Evolutionary conservation across 2,888 invertebrate genomes (phyloP).

Genomic region (Chaitophorus viminalis): DNA sequence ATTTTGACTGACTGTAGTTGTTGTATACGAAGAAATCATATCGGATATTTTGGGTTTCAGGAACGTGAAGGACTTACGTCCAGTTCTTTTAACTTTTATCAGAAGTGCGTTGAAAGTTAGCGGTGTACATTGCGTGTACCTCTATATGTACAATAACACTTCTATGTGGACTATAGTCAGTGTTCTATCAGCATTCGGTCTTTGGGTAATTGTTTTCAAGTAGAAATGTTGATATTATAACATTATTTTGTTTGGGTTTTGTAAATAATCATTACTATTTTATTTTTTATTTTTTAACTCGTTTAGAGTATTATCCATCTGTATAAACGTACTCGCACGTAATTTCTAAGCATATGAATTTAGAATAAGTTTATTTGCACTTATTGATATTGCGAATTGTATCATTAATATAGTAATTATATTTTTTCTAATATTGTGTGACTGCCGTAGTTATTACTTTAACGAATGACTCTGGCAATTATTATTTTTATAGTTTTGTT

Average conservation of each 20-base stretch:
- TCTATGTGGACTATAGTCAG: background rate
- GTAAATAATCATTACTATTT: constrained; percentile 55
- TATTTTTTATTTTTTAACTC: background rate
- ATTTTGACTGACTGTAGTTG: background rate
- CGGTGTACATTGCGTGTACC: background rate
- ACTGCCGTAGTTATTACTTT: constrained; percentile 3
- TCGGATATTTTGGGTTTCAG: constrained; percentile 43
- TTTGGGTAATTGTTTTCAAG: constrained; percentile 14
- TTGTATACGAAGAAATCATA: background rate
- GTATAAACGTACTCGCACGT: background rate
- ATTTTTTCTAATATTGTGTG: background rate
- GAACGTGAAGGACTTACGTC: constrained; percentile 23
- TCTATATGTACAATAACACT: too few species aligned
- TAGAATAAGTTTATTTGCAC: too few species aligned
- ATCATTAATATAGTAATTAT: constrained; percentile 4
- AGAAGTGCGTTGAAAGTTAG: constrained; percentile 45
- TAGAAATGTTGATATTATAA: constrained; percentile 4
- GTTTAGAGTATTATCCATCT: background rate
- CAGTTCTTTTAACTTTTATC: constrained; percentile 45
- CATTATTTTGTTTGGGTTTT: constrained; percentile 39
- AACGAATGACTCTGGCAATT: constrained; percentile 25
- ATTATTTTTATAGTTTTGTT: constrained; percentile 28
- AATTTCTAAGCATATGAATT: background rate
- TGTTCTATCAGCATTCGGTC: background rate
- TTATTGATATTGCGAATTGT: too few species aligned